phyloP scores from a whole-genome alignment of 2,113 vertebrate genomes.

The Stigmatopora argus region DNA sequence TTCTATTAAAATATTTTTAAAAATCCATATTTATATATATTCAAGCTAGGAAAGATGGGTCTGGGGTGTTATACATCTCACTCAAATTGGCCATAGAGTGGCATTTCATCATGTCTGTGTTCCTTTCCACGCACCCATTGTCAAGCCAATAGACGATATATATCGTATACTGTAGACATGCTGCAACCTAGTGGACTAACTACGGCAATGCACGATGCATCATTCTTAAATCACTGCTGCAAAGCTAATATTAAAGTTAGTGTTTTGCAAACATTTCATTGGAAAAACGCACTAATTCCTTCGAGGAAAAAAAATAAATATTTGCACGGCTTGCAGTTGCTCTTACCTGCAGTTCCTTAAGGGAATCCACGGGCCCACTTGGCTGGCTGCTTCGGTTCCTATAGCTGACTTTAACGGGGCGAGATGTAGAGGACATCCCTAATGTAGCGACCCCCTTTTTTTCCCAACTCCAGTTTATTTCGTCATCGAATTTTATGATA shows the following conservation, averaged over 20 bases:
- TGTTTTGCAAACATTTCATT: constrained; percentile 2
- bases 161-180: background rate
- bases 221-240: background rate
- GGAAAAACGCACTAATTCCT: too few relatives aligned
- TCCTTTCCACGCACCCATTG: background rate
- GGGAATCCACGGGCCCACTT: constrained; percentile 38
- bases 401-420: constrained; percentile 53
- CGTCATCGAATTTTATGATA: background rate
- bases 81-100: background rate
- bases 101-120: background rate
- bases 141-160: background rate
- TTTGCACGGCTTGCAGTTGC: background rate
- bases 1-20: too few relatives aligned
- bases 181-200: constrained; percentile 52
- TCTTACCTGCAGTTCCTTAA: constrained; percentile 67
- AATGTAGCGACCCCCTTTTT: background rate
- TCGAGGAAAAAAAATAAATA: too few relatives aligned
- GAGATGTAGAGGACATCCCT: constrained; percentile 49
- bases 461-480: background rate
- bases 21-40: too few relatives aligned
- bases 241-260: background rate
- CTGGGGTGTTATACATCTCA: background rate
- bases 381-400: constrained; percentile 45
- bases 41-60: too few relatives aligned
- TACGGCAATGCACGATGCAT: constrained; percentile 9